Percentiles rank a stretch among this genome's conserved stretches.
Evolutionary conservation across 2,888 invertebrate species (phyloP).

Genomic region (Eudasyphora cyanicolor): DNA sequence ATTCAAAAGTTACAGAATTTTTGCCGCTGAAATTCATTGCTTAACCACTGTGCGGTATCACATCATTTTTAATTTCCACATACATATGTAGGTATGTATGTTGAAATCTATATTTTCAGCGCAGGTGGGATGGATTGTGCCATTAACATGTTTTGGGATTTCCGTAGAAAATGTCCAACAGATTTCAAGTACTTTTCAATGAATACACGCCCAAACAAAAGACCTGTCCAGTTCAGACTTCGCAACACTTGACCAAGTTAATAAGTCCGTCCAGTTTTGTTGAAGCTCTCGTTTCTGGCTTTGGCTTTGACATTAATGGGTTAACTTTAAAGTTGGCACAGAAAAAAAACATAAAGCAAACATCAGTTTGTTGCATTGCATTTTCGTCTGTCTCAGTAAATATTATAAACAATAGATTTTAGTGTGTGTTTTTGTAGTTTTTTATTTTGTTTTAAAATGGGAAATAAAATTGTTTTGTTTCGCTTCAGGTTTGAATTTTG

Average conservation of each 20-base stretch:
- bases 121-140: background rate
- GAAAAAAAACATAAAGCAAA: background rate
- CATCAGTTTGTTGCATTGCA: background rate
- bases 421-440: constrained; percentile 3
- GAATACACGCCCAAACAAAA: background rate
- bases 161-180: background rate
- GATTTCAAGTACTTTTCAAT: constrained; percentile 42
- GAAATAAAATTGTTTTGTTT: background rate
- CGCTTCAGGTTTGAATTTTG: background rate
- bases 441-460: background rate
- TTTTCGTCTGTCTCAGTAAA: background rate
- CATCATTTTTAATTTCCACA: background rate
- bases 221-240: constrained; percentile 19
- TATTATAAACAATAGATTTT: no score
- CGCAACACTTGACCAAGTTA: background rate
- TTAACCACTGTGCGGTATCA: no score
- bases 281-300: no score
- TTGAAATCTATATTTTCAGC: no score
- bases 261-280: constrained; percentile 14
- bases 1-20: no score
- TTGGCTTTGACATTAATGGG: constrained; percentile 50
- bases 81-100: no score
- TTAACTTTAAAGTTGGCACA: no score
- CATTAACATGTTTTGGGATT: background rate
- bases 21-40: no score